These are phyloP conservation scores for Leucophenga maculata DNA, from an alignment of 2,888 invertebrate species.

Conservation along the genomic window DNA sequence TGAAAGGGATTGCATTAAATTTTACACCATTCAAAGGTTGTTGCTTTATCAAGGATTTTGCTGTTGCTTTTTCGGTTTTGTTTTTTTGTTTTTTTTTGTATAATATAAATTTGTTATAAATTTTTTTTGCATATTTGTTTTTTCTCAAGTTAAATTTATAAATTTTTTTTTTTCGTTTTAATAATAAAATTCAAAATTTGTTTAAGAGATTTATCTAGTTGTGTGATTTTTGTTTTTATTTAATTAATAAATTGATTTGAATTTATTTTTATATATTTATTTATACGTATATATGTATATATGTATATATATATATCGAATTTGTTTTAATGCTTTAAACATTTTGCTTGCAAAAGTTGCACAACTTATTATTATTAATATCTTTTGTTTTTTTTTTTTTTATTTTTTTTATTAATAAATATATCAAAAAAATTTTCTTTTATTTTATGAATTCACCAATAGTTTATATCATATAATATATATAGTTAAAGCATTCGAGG, in stretches of 20 bases:
- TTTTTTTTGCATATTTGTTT: slow-evolving; percentile 44
- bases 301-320: slow-evolving; percentile 59
- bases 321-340: slow-evolving; percentile 36
- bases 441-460: slow-evolving; percentile 38
- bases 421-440: slow-evolving; percentile 41
- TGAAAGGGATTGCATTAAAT: slow-evolving; percentile 57
- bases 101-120: slow-evolving; percentile 1
- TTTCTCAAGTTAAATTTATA: slow-evolving; percentile 55
- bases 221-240: slow-evolving; percentile 55
- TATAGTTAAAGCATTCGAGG: slow-evolving; percentile 61
- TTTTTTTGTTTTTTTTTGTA: no score
- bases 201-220: slow-evolving; percentile 66
- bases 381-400: slow-evolving; percentile 14
- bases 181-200: slow-evolving; percentile 67
- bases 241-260: slow-evolving; percentile 43
- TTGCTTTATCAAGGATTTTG: slow-evolving; percentile 7
- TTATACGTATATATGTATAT: slow-evolving; percentile 64
- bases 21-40: slow-evolving; percentile 58
- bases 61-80: background rate
- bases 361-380: slow-evolving; percentile 24
- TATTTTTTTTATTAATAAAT: slow-evolving; percentile 45
- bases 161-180: slow-evolving; percentile 52
- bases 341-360: slow-evolving; percentile 19
- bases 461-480: slow-evolving; percentile 20
- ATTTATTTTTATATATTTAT: slow-evolving; percentile 49